phyloP scores from a whole-genome alignment of 2,888 invertebrate genomes.

The Lamellibrachia satsuma region DNA sequence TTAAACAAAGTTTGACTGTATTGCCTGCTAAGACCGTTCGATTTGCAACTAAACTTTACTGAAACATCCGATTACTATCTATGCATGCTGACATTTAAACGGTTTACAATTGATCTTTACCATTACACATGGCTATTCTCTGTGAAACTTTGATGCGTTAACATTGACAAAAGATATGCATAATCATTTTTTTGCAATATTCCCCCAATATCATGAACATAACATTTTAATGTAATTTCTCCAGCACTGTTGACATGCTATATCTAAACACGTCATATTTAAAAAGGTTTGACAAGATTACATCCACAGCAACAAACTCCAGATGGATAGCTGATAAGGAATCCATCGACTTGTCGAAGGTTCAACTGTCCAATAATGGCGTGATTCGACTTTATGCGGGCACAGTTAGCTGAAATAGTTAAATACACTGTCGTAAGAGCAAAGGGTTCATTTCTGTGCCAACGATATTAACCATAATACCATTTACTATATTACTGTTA shows the following conservation, averaged over 20 bases:
- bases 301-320: no score
- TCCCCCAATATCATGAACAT: neutral
- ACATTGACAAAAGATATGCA: neutral
- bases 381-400: neutral
- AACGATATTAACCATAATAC: neutral
- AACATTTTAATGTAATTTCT: neutral
- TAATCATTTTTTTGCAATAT: neutral
- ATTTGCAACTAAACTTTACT: neutral
- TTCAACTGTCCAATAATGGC: neutral
- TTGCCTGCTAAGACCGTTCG: neutral
- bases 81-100: neutral
- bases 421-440: no score
- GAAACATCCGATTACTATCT: neutral
- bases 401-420: no score
- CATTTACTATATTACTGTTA: neutral
- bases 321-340: neutral
- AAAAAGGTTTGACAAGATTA: neutral
- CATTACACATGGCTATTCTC: no score
- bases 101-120: neutral
- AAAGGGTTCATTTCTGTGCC: neutral
- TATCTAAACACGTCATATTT: neutral
- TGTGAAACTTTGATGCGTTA: no score
- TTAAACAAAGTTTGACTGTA: neutral
- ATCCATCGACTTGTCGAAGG: neutral
- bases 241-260: neutral